phyloP scores from a whole-genome alignment of 2,888 invertebrate species.

The Caenorhabditis sp. region DNA sequence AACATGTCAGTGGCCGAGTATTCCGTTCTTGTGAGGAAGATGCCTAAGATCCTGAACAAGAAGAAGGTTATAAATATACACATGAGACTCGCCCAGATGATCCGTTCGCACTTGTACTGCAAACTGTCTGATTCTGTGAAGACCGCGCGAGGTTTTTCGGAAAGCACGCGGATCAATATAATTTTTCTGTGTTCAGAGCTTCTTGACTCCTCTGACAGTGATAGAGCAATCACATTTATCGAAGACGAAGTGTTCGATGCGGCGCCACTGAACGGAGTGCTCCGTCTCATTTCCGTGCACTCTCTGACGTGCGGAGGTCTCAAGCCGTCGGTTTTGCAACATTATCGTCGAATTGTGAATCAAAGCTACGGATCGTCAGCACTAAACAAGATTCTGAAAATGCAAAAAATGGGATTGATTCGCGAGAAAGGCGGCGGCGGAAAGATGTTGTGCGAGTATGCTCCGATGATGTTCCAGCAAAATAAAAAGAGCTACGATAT shows the following conservation, averaged over 20 bases:
- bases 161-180: background rate
- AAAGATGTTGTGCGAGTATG: conserved; percentile 60
- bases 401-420: conserved; percentile 76
- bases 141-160: conserved; percentile 27
- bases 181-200: conserved; percentile 84
- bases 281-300: conserved; percentile 90
- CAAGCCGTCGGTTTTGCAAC: conserved; percentile 88
- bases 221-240: conserved; percentile 89
- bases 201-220: conserved; percentile 91
- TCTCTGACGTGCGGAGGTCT: conserved; percentile 93
- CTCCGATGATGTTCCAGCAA: conserved; percentile 60
- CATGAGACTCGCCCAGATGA: conserved; percentile 66
- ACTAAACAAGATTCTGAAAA: conserved; percentile 70
- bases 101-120: conserved; percentile 53
- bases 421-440: conserved; percentile 64
- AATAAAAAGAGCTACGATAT: conserved; percentile 60
- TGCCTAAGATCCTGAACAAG: conserved; percentile 64
- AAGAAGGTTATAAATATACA: conserved; percentile 62
- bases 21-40: conserved; percentile 65
- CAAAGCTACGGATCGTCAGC: conserved; percentile 76
- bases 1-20: conserved; percentile 69
- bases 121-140: conserved; percentile 56
- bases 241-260: conserved; percentile 89
- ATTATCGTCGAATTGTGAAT: conserved; percentile 80
- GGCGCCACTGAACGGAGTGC: conserved; percentile 56